Evolutionary conservation across 2,888 invertebrate species (phyloP), one percentile per base, ranked within the genome.

Genomic region (Galerucella pusilla): DNA sequence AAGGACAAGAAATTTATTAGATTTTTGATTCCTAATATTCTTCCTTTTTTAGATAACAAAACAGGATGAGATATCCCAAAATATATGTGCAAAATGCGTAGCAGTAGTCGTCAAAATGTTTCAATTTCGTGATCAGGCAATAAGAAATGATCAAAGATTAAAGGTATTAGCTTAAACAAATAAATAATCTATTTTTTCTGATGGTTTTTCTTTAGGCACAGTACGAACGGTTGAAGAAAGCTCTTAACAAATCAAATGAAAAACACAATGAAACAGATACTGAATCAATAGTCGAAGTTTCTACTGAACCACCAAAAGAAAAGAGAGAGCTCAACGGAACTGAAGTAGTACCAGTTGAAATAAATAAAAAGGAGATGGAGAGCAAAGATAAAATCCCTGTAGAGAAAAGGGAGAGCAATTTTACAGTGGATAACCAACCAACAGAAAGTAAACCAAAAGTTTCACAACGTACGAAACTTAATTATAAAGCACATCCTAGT

Each of bases 51-150:
- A 84, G 84, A 80, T 84, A 12, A 12, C 45, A 0, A 20, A 73
- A 49, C 72, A 76, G 2, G 84, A 83, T 71, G 42, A 69, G 11
- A 69, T 82, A 16, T 79, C 82, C 0, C 80, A 81, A 66, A 78
- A 77, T 72, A 75, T 83, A n/a, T 84, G 84, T 71, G 65, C 67
- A 54, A 80, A 79, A 65, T 84, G 84, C 61, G 78, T 77, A 46
- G 76, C 77, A 20, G 78, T 81, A 9, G 80, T 80, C 5, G 77
- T 81, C 14, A 78, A 78, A 71, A 79, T 81, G 75, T 83, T 76
- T 65, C 80, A 82, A 73, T 83, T 82, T 77, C 77, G 83, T 45
- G 73, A 75, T 20, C 78, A 74, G 52, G 77, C 83, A 6, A 63
- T 78, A 46, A 76, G 77, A 65, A 79, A 82, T 61, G 79, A 83